Percentiles rank a stretch among this genome's conserved stretches.
Conservation (phyloP, 1,140 invertebrate genomes). For the Drosophila kanapiae region DNA sequence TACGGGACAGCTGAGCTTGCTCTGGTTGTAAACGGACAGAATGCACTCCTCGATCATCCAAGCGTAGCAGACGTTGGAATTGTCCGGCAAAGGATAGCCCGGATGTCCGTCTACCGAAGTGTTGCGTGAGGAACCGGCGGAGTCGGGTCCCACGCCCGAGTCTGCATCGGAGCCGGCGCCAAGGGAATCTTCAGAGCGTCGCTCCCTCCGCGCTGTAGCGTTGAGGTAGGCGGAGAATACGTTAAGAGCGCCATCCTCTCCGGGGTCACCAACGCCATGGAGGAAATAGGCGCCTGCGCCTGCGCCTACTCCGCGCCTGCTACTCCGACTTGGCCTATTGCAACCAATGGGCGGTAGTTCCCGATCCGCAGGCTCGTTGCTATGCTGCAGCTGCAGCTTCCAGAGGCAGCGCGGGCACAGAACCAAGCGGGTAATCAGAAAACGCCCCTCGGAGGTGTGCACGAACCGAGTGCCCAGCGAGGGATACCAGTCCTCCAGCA, state of each 20-base stretch:
- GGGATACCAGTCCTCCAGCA: conserved; percentile 99
- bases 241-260: conserved; percentile 73
- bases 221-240: conserved; percentile 80
- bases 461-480: conserved; percentile 97
- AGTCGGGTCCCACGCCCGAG: conserved; percentile 87
- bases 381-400: conserved; percentile 68
- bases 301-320: conserved; percentile 37
- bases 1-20: conserved; percentile 88
- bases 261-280: conserved; percentile 60
- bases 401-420: conserved; percentile 95
- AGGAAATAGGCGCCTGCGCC: conserved; percentile 52
- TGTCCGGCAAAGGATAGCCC: conserved; percentile 80
- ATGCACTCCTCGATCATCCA: conserved; percentile 99
- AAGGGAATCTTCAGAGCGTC: conserved; percentile 77
- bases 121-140: conserved; percentile 89
- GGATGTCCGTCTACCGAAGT: conserved; percentile 93
- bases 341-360: conserved; percentile 59
- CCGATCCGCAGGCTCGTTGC: conserved; percentile 65
- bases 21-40: conserved; percentile 90
- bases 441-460: conserved; percentile 98
- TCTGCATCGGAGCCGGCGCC: conserved; percentile 86
- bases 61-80: conserved; percentile 86
- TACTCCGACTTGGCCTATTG: conserved; percentile 60
- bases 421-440: conserved; percentile 97
- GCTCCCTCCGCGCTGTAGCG: conserved; percentile 71